These are phyloP conservation scores for Potorous gilbertii DNA, from an alignment of 2,797 vertebrate genomes.

Conservation along the genomic window DNA sequence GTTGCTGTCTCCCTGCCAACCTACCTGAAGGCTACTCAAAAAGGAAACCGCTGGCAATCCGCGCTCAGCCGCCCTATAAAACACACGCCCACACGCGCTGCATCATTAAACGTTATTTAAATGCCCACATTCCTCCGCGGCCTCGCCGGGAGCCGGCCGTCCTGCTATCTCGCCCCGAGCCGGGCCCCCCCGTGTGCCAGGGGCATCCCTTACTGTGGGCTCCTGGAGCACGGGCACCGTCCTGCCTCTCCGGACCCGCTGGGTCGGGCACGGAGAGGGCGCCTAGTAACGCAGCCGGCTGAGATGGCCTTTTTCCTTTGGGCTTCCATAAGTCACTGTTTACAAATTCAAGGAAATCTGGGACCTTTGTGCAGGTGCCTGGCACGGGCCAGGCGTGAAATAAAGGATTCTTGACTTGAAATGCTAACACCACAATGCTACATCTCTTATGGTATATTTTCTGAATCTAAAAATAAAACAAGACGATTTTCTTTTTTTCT, in stretches of 20 bases:
- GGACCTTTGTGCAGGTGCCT: not conserved
- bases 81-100: slow-evolving; percentile 61
- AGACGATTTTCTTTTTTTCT: not conserved
- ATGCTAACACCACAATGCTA: not conserved
- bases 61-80: slow-evolving; percentile 55
- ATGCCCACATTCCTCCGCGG: slow-evolving; percentile 24
- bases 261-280: no score
- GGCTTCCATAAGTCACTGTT: not conserved
- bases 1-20: slow-evolving; percentile 61
- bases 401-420: not conserved
- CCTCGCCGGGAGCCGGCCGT: no score
- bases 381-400: not conserved
- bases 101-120: slow-evolving; percentile 54
- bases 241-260: no score
- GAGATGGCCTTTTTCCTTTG: slow-evolving; percentile 7
- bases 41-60: slow-evolving; percentile 47
- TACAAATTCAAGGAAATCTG: not conserved
- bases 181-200: no score
- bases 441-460: slow-evolving; percentile 8
- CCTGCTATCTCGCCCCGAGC: no score
- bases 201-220: not conserved
- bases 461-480: slow-evolving; percentile 9
- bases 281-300: no score
- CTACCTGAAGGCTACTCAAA: slow-evolving; percentile 73
- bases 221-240: not conserved